A percentile compares a stretch with the other conserved stretches of the same genome.
These are phyloP conservation scores for Petromus typicus DNA, from an alignment of 2,113 vertebrate genomes.

Conservation along the genomic window DNA sequence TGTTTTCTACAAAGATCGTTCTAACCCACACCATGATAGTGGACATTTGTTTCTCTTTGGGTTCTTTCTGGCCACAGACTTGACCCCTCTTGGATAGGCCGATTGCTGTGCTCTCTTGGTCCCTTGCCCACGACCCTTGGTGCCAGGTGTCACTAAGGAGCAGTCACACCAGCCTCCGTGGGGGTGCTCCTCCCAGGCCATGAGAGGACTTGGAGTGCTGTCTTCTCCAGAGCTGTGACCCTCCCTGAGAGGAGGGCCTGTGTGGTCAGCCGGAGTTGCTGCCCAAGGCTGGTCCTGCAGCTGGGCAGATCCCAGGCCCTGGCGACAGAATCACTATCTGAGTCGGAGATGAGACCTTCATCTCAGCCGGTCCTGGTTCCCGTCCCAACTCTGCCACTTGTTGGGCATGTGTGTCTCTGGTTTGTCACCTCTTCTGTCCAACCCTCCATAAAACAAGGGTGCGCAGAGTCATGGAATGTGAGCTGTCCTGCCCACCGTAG, in stretches of 20 bases:
- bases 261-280: not conserved
- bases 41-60: not conserved
- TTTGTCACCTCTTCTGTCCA: accelerated
- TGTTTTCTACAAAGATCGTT: not conserved
- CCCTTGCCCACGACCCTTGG: not conserved
- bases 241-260: not conserved
- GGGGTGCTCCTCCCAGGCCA: not conserved
- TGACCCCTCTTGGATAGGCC: not conserved
- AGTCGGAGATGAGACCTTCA: not conserved
- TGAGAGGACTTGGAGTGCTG: not conserved
- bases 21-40: accelerated
- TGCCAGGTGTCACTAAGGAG: not conserved
- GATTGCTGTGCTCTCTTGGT: not conserved
- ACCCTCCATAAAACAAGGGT: not conserved
- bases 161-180: not conserved
- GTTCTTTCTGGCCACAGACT: not conserved
- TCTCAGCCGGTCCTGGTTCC: not conserved
- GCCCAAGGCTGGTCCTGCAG: not conserved
- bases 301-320: not conserved
- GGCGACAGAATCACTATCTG: not conserved
- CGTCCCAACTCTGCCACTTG: not conserved
- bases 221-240: not conserved
- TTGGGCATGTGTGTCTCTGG: not conserved
- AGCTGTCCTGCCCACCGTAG: accelerated
- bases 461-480: accelerated